Base-by-base conservation (phyloP, 1,140 invertebrate genomes). In the Bombus polaris region DNA sequence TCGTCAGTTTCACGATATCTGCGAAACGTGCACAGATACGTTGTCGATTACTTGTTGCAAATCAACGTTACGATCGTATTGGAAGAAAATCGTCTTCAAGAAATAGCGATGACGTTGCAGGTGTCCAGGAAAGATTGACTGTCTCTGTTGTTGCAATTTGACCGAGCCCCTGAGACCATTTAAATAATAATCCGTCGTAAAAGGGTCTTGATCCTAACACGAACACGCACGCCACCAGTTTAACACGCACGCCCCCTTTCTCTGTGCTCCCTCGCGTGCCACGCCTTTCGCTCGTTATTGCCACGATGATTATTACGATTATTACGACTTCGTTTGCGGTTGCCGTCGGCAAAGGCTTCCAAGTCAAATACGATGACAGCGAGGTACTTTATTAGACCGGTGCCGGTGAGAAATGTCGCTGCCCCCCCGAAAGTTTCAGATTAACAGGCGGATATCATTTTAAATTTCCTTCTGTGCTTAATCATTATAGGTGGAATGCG, bases 181-280 rank as follows among this genome's bases (percentile, higher is more conserved):
- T 78, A 78, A 78, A 78, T 78, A 65, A 78, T 65, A 78, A 78
- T 65, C 10, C 59, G 37, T 65, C 28, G 75, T 65, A 78, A 78
- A 77, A 42, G 62, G 37, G 28, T 25, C 74, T 59, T n/a, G 74
- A 75, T 76, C 53, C 15, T 37, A 76, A 76, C 74, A 35, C 74
- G 39, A 42, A 15, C 71, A 32, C 39, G 74, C 74, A 76, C 53
- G 74, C 53, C 57, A 62, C 3, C 37, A 25, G 9, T 78, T 66
- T 42, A 78, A 10, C 75, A 78, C 75, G 75, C 75, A 78, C 75
- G 75, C 59, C 75, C 74, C 59, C 15, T 42, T 78, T 62, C 75
- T 13, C n/a, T 28, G 28, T 62, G 9, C n/a, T 65, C 2, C 28
- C 47, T 65, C 37, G 10, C 75, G 53, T n/a, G 57, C 75, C 75